A percentile compares a stretch with the other conserved stretches of the same genome.
Evolutionary conservation across 2,888 invertebrate species (phyloP).

Genomic region (Synergus gifuensis): DNA sequence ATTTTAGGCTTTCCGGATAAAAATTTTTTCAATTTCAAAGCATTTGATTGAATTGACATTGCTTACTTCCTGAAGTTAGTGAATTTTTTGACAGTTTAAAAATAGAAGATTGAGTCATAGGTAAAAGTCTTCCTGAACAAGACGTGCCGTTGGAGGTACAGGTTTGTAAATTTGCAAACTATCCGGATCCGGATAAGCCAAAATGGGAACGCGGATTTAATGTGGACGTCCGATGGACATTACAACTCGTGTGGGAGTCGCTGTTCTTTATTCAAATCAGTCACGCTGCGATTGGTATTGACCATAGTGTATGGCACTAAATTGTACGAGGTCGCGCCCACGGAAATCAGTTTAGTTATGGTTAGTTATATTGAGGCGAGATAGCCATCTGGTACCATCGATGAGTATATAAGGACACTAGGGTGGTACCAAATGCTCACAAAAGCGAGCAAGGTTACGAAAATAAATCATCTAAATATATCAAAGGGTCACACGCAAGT

Average conservation of each 20-base stretch:
- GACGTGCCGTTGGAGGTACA: not conserved
- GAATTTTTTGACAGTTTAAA: not conserved
- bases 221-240: constrained; percentile 27
- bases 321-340: constrained; percentile 36
- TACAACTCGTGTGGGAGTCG: constrained; percentile 3
- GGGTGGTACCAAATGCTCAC: constrained; percentile 2
- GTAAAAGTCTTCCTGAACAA: not conserved
- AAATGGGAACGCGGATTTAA: constrained; percentile 3
- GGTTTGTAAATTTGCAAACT: constrained; percentile 17
- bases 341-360: constrained; percentile 28
- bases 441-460: constrained; percentile 30
- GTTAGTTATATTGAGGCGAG: not conserved
- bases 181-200: not conserved
- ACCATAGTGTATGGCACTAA: constrained; percentile 17
- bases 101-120: not conserved
- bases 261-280: constrained; percentile 31
- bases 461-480: constrained; percentile 36
- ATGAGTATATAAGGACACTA: constrained; percentile 24
- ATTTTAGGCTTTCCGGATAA: no score
- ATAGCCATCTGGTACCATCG: constrained; percentile 26
- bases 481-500: constrained; percentile 25
- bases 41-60: no score
- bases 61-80: not conserved
- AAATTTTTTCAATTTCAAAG: no score
- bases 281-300: constrained; percentile 22